A percentile compares a stretch with the other conserved stretches of the same genome.
Evolutionary conservation across 2,113 vertebrate species (phyloP).

Genomic region (Dendrocopos noguchii): DNA sequence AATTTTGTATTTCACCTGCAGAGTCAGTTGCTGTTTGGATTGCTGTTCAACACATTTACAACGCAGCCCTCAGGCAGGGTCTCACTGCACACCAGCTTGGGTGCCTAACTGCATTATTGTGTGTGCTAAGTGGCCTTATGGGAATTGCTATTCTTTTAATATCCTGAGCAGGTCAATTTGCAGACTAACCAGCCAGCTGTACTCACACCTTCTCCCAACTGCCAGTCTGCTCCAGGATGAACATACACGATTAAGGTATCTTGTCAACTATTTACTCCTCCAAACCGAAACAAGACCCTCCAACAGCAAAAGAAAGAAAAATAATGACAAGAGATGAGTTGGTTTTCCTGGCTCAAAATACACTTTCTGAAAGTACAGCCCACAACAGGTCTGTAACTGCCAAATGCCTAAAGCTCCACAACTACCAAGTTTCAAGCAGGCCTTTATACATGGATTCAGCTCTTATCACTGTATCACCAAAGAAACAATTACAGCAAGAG

Average conservation of each 20-base stretch:
- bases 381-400: background rate
- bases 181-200: constrained; percentile 6
- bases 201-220: background rate
- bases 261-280: background rate
- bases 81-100: background rate
- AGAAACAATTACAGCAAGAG: background rate
- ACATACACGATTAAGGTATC: background rate
- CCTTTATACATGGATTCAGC: background rate
- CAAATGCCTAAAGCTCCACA: background rate
- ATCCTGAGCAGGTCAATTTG: constrained; percentile 24
- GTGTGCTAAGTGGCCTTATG: background rate
- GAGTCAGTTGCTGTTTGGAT: constrained; percentile 31
- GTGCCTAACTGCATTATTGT: background rate
- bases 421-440: background rate
- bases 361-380: background rate
- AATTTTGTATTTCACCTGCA: constrained; percentile 16
- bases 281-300: background rate
- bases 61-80: constrained; percentile 41
- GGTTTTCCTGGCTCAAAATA: background rate
- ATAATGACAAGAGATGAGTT: background rate
- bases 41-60: constrained; percentile 60
- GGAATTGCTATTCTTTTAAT: constrained; percentile 11
- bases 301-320: background rate
- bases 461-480: background rate
- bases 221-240: background rate